These are phyloP conservation scores for Nylanderia fulva DNA, from an alignment of 1,140 invertebrate genomes.

Conservation along the genomic window DNA sequence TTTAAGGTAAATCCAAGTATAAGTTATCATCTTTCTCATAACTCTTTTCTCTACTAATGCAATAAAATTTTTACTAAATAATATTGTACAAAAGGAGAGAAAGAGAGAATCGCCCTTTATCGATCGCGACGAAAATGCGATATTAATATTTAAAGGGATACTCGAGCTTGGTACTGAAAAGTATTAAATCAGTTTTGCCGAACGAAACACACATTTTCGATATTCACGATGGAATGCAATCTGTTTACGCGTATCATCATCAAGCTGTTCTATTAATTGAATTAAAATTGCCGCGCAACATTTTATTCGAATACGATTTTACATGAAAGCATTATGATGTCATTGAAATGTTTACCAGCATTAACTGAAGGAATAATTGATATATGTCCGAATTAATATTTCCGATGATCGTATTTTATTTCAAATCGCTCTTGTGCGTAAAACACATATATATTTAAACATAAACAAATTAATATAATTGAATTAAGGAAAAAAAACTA, in stretches of 20 bases:
- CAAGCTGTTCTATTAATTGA: constrained; percentile 53
- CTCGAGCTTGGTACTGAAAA: constrained; percentile 29
- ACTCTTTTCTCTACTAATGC: not conserved
- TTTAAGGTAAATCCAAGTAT: too few relatives aligned
- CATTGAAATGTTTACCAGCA: constrained; percentile 44
- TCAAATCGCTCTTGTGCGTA: constrained; percentile 34
- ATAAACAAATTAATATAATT: constrained; percentile 18
- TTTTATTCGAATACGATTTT: constrained; percentile 38
- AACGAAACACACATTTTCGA: constrained; percentile 22
- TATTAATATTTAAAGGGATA: constrained; percentile 49
- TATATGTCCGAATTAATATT: constrained; percentile 44
- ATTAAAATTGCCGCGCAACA: constrained; percentile 44
- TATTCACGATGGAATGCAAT: constrained; percentile 30
- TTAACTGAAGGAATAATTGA: constrained; percentile 48
- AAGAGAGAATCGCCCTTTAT: not conserved
- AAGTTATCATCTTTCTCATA: constrained; percentile 6
- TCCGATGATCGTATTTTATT: constrained; percentile 31
- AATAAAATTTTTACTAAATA: constrained; percentile 47
- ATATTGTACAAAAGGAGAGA: constrained; percentile 4
- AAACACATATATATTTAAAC: constrained; percentile 20
- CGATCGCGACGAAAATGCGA: constrained; percentile 45
- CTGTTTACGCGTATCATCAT: constrained; percentile 43
- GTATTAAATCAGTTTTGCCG: constrained; percentile 21
- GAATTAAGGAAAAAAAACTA: not conserved
- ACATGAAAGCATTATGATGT: constrained; percentile 48